Percentiles rank a stretch among this genome's conserved stretches.
These are phyloP conservation scores for Emydura subglobosa DNA, from an alignment of 2,113 vertebrate genomes.

Conservation along the genomic window DNA sequence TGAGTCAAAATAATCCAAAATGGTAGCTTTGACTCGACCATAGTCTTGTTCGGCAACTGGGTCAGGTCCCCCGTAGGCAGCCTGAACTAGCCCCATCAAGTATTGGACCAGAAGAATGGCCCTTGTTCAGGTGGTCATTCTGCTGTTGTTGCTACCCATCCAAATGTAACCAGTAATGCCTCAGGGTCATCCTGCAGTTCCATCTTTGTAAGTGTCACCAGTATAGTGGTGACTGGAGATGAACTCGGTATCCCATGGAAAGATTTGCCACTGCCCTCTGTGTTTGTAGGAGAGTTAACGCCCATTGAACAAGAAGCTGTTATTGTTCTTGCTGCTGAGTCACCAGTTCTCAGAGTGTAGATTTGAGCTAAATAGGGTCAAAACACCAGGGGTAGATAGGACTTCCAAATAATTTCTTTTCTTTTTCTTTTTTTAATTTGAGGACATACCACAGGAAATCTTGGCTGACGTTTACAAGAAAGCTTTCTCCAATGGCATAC, in stretches of 20 bases:
- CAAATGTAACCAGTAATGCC: neutral
- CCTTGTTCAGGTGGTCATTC: neutral
- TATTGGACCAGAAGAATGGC: neutral
- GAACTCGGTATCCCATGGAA: neutral
- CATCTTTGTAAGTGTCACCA: neutral
- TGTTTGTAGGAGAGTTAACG: neutral
- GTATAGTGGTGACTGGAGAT: neutral
- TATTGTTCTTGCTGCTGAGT: neutral
- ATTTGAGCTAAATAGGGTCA: conserved; percentile 1
- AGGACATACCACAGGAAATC: conserved; percentile 43
- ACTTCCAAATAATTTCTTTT: neutral
- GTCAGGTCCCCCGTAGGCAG: neutral
- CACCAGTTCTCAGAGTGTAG: neutral
- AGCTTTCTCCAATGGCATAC: neutral
- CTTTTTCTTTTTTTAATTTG: conserved; percentile 21
- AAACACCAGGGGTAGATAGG: neutral
- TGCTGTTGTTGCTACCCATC: neutral
- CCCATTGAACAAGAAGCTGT: neutral
- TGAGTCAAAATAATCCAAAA: neutral
- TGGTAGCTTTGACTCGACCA: neutral
- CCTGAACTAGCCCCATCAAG: neutral
- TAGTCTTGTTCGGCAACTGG: neutral
- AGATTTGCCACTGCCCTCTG: neutral
- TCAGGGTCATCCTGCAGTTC: neutral
- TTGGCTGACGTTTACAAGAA: conserved; percentile 12